phyloP scores from a whole-genome alignment of 2,113 vertebrate genomes.

The Pan troglodytes region NHGRI_mPanTro3-v2.1_pri NC_072398.2:141846001-141846500 shows the following conservation, averaged over 20 bases:
- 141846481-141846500: not conserved
- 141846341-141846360: not conserved
- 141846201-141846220: not conserved
- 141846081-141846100: not conserved
- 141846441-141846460: not conserved
- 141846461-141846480: not conserved
- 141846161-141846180: not conserved
- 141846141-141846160: not conserved
- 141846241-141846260: not conserved
- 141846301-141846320: not conserved
- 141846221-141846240: not conserved
- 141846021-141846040: not conserved
- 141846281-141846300: not conserved
- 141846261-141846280: not conserved
- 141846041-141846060: not conserved
- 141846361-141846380: not conserved
- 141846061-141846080: not conserved
- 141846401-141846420: not conserved
- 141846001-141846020: not conserved
- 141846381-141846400: not conserved
- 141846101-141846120: not conserved
- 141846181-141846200: not conserved
- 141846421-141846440: not conserved
- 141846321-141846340: not conserved
- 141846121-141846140: not conserved